These are phyloP conservation scores for Jordanella pulchra DNA, from an alignment of 2,797 vertebrate species.

Conservation along the genomic window DNA sequence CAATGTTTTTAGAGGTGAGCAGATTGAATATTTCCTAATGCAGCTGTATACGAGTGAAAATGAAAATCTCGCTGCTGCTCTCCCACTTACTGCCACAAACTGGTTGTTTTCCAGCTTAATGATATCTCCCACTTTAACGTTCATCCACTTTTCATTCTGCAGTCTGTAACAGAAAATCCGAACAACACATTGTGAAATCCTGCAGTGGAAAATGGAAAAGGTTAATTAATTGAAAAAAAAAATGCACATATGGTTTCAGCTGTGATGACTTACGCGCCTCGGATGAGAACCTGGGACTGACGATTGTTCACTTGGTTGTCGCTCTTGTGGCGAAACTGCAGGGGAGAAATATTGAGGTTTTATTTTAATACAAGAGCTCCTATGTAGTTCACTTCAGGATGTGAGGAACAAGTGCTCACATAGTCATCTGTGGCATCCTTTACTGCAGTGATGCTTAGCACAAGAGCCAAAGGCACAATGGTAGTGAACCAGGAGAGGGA, in stretches of 20 bases:
- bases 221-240: not conserved
- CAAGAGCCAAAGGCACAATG: constrained; percentile 98
- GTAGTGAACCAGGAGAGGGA: constrained; percentile 98
- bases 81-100: constrained; percentile 89
- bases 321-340: constrained; percentile 94
- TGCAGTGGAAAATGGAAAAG: not conserved
- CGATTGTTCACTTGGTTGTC: constrained; percentile 97
- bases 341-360: constrained; percentile 22
- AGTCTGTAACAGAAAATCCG: constrained; percentile 75
- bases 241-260: not conserved
- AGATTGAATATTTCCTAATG: not conserved
- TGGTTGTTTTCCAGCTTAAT: constrained; percentile 96
- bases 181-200: not conserved
- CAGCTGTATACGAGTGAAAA: not conserved
- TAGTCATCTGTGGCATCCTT: constrained; percentile 97
- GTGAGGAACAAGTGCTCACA: constrained; percentile 76
- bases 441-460: constrained; percentile 94
- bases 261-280: constrained; percentile 85
- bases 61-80: not conserved
- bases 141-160: constrained; percentile 93
- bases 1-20: not conserved
- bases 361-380: not conserved
- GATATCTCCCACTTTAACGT: constrained; percentile 92
- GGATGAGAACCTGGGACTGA: constrained; percentile 93
- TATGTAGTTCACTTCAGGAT: not conserved